Evolutionary conservation across 2,797 vertebrate genomes (phyloP).

Genomic region (Podarcis lilfordi): DNA sequence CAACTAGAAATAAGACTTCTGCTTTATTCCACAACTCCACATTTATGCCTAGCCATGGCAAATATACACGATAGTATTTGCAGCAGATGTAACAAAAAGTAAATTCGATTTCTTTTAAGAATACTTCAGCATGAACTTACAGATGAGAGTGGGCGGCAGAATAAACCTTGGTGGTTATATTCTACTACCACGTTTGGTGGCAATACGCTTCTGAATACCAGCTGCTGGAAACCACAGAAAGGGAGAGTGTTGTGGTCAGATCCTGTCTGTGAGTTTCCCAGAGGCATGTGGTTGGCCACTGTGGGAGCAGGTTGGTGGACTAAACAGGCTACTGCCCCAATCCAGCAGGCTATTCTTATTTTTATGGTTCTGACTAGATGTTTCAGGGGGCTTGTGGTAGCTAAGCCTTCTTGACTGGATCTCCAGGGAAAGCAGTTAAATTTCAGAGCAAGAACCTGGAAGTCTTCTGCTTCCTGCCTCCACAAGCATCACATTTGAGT

Average conservation of each 20-base stretch:
- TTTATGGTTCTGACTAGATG: no score
- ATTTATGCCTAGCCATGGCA: constrained; percentile 90
- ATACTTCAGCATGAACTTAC: constrained; percentile 87
- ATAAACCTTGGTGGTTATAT: no score
- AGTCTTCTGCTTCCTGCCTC: not conserved
- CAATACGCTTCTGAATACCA: no score
- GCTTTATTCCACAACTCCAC: constrained; percentile 82
- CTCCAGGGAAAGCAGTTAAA: not conserved
- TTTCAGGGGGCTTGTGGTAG: not conserved
- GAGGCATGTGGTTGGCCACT: no score
- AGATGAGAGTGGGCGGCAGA: no score
- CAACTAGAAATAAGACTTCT: constrained; percentile 41
- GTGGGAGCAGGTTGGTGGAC: no score
- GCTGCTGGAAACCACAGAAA: no score
- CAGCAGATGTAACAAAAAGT: constrained; percentile 84
- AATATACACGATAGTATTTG: constrained; percentile 84
- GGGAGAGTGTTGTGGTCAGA: no score
- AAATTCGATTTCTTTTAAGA: constrained; percentile 92
- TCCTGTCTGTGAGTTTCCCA: no score
- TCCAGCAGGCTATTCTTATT: no score
- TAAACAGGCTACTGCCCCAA: no score
- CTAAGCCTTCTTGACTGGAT: not conserved
- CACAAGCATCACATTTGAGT: not conserved
- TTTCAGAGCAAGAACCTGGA: not conserved
- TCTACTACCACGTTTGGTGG: no score